Evolutionary conservation across 2,113 vertebrate species (phyloP).

Genomic region (Poeciliopsis turrubarensis): DNA sequence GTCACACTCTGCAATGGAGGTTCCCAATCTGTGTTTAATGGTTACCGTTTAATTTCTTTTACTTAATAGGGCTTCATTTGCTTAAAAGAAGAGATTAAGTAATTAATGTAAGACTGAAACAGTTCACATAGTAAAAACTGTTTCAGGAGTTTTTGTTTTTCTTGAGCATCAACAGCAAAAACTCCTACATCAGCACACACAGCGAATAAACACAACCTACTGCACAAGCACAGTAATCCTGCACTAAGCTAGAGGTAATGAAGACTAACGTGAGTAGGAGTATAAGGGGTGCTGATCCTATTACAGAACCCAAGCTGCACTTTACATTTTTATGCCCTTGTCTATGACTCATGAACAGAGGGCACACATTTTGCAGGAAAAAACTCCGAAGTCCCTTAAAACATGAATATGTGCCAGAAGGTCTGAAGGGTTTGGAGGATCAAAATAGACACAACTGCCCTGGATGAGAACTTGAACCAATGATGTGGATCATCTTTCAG

Average conservation of each 20-base stretch:
- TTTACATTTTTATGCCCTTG: slow-evolving; percentile 35
- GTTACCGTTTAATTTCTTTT: neutral
- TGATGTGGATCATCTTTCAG: neutral
- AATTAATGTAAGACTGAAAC: neutral
- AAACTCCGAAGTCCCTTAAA: neutral
- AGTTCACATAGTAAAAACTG: neutral
- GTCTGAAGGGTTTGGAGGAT: neutral
- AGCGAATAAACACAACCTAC: slow-evolving; percentile 36
- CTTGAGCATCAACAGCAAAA: slow-evolving; percentile 8
- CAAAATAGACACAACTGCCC: neutral
- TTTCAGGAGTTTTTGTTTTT: neutral
- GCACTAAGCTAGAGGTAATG: slow-evolving; percentile 44
- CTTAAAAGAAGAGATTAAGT: neutral
- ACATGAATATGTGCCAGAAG: neutral
- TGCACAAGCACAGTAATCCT: slow-evolving; percentile 53
- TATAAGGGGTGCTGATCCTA: slow-evolving; percentile 62
- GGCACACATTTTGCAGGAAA: neutral
- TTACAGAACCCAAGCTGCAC: slow-evolving; percentile 52
- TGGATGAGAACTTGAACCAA: neutral
- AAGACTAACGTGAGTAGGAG: slow-evolving; percentile 47
- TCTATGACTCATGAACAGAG: slow-evolving; percentile 5
- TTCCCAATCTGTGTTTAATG: neutral
- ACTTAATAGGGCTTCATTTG: neutral
- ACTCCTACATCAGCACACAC: neutral
- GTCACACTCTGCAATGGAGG: neutral